Evolutionary conservation across 2,113 vertebrate species (phyloP), one percentile per base, ranked within the genome.

Genomic region (Rhinolophus ferrumequinum): DNA sequence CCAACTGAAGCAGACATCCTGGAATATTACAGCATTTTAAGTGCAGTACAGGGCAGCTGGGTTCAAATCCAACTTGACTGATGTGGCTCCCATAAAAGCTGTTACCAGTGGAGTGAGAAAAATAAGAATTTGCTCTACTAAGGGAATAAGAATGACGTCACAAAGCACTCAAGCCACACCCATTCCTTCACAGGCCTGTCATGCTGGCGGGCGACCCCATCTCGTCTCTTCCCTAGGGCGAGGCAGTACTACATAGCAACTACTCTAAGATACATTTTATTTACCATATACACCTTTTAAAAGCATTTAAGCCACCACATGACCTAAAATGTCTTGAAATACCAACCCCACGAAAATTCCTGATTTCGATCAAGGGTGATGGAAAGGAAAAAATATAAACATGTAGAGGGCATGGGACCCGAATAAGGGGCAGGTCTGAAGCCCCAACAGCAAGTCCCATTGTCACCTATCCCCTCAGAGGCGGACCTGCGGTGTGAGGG

Each of bases 101-200:
- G 95, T 94, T 92, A 98, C 80, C 98, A 94, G 96, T 94, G 97
- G 95, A 97, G 98, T 86, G 95, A 98, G 95, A 97, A 94, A 97
- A 96, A 77, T 88, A 97, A 98, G 94, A 97, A 95, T 96, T 97
- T 95, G 89, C 91, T 95, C 97, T 96, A 98, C 97, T 96, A 84
- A 92, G 90, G 96, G 98, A 98, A 97, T 56, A 95, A 98, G 95
- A 97, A 97, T 52, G 92, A 87, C 81, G 86, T 97, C 80, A 97
- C 96, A 97, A 75, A 84, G 95, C 97, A 96, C 97, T 94, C n/a
- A 80, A 60, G 94, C 90, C 97, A 96, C 97, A 97, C 8, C 30
- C 30, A 69, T 72, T 94, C 94, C 93, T 93, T 72, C 95, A 70
- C 94, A 84, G 95, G 97, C 75, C 94, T 92, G 83, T 93, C 97